phyloP scores from a whole-genome alignment of 2,888 invertebrate genomes.

The Danaus chrysippus region DNA sequence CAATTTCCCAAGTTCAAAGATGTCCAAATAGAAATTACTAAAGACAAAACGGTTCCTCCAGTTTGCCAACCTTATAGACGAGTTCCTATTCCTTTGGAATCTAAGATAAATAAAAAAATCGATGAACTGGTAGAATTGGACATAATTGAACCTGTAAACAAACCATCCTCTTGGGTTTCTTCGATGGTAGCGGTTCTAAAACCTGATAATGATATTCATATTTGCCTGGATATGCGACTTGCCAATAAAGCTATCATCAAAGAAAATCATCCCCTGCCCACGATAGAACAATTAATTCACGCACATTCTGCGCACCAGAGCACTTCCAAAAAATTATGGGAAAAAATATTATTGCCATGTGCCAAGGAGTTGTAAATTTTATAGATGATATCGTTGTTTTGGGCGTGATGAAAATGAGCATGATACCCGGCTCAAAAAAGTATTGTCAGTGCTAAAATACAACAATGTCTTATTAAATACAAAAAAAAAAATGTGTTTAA shows the following conservation, averaged over 20 bases:
- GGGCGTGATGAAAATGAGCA: neutral
- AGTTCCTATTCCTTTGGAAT: constrained; percentile 29
- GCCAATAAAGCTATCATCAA: constrained; percentile 31
- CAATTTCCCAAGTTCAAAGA: constrained; percentile 28
- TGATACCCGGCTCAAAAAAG: constrained; percentile 15
- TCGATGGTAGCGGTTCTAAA: constrained; percentile 29
- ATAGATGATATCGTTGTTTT: neutral
- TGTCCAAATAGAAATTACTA: constrained; percentile 18
- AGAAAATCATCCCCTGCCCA: constrained; percentile 34
- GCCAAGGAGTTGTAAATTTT: neutral
- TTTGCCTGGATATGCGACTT: constrained; percentile 31
- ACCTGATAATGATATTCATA: constrained; percentile 21
- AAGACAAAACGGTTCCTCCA: constrained; percentile 18
- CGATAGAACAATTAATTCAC: constrained; percentile 19
- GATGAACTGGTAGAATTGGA: constrained; percentile 17
- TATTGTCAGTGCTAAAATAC: constrained; percentile 25
- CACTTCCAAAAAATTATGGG: neutral
- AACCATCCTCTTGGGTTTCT: constrained; percentile 27
- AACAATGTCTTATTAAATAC: constrained; percentile 32
- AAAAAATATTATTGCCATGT: constrained; percentile 1
- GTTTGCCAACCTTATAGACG: constrained; percentile 30
- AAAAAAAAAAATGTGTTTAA: constrained; percentile 29
- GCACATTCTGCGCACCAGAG: constrained; percentile 20
- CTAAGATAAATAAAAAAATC: constrained; percentile 26
- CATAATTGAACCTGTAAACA: constrained; percentile 9